These are phyloP conservation scores for Tenebrio molitor DNA, from an alignment of 1,140 invertebrate genomes.

Conservation along the genomic window DNA sequence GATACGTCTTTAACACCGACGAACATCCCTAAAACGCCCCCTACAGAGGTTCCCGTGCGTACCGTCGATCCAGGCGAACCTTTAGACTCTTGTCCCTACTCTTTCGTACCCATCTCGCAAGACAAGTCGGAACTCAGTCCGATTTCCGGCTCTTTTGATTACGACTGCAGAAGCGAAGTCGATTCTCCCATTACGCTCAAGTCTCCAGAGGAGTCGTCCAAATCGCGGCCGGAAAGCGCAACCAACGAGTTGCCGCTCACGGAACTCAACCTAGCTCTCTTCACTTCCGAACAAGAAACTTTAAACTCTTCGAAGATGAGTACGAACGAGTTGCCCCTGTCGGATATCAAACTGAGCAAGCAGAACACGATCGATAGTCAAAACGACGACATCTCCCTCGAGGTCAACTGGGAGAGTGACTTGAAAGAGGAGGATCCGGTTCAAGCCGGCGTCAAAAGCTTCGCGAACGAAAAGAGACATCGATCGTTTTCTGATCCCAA, in stretches of 20 bases:
- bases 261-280: slow-evolving; percentile 63
- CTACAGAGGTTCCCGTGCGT: slow-evolving; percentile 51
- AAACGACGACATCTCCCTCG: slow-evolving; percentile 58
- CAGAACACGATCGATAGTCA: slow-evolving; percentile 56
- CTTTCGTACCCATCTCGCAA: slow-evolving; percentile 19
- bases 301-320: slow-evolving; percentile 66
- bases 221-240: slow-evolving; percentile 57
- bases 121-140: slow-evolving; percentile 60
- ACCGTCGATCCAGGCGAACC: slow-evolving; percentile 43
- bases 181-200: slow-evolving; percentile 54
- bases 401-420: slow-evolving; percentile 60
- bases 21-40: slow-evolving; percentile 52
- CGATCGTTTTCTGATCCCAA: slow-evolving; percentile 65
- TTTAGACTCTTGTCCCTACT: slow-evolving; percentile 6
- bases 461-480: slow-evolving; percentile 51
- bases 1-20: slow-evolving; percentile 58
- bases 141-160: slow-evolving; percentile 62
- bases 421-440: slow-evolving; percentile 46
- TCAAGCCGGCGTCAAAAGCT: not conserved
- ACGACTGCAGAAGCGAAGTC: slow-evolving; percentile 57
- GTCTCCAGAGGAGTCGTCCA: slow-evolving; percentile 28
- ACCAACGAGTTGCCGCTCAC: slow-evolving; percentile 69
- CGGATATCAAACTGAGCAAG: slow-evolving; percentile 66
- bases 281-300: slow-evolving; percentile 57
- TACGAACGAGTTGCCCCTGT: slow-evolving; percentile 74